phyloP scores from a whole-genome alignment of 2,888 invertebrate species.

The Sarcophaga subvicina region DNA sequence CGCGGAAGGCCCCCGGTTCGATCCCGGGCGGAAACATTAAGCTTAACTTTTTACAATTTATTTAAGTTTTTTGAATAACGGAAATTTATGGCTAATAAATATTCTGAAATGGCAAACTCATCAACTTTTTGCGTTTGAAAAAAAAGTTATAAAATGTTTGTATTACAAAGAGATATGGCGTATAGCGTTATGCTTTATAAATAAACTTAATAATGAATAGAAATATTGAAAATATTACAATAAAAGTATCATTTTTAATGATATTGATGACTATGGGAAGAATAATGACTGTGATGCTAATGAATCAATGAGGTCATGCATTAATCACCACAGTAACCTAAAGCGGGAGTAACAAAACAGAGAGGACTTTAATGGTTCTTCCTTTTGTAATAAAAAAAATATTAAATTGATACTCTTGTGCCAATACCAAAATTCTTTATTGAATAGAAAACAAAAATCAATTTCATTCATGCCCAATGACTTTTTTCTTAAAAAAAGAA shows the following conservation, averaged over 20 bases:
- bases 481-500: no score
- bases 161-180: no score
- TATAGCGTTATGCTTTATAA: no score
- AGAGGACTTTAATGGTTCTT: slow-evolving; percentile 27
- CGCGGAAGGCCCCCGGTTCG: slow-evolving; percentile 83
- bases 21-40: slow-evolving; percentile 82
- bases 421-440: not conserved
- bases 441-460: slow-evolving; percentile 26
- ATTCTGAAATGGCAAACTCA: no score
- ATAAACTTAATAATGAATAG: no score
- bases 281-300: slow-evolving; percentile 23
- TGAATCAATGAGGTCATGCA: slow-evolving; percentile 62
- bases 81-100: no score
- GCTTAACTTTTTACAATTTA: no score
- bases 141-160: no score
- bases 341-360: slow-evolving; percentile 15
- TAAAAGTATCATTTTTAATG: slow-evolving; percentile 30
- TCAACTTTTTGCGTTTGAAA: no score
- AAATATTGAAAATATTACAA: slow-evolving; percentile 12
- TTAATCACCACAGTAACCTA: slow-evolving; percentile 61
- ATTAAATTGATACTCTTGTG: slow-evolving; percentile 8
- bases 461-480: slow-evolving; percentile 6
- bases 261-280: slow-evolving; percentile 10
- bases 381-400: not conserved
- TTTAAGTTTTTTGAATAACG: no score